These are phyloP conservation scores for Drosophila paranaensis DNA, from an alignment of 2,888 invertebrate genomes.

Conservation along the genomic window DNA sequence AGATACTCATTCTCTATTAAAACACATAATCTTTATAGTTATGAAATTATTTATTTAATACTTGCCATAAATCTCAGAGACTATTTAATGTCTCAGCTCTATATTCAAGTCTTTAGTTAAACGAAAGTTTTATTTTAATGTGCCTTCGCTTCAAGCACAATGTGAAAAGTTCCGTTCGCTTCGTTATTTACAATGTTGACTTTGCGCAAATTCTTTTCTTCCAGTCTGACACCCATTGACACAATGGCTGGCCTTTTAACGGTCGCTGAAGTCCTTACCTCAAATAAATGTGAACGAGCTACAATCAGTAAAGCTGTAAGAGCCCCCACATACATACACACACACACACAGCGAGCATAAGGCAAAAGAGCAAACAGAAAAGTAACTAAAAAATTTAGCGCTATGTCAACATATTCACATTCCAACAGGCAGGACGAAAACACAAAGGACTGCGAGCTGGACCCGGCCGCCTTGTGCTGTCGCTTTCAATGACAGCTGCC, in stretches of 20 bases:
- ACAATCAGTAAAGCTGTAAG: conserved; percentile 53
- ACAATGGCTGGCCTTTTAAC: conserved; percentile 50
- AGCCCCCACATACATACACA: conserved; percentile 12
- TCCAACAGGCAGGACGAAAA: conserved; percentile 32
- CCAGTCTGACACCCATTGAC: conserved; percentile 59
- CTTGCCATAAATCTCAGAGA: neutral
- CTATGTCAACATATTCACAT: conserved; percentile 71
- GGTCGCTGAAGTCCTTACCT: conserved; percentile 35
- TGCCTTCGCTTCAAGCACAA: neutral
- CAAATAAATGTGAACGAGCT: conserved; percentile 35
- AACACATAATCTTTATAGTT: no score
- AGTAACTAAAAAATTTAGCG: conserved; percentile 72
- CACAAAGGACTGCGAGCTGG: conserved; percentile 36
- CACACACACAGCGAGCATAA: neutral
- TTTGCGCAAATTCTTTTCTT: conserved; percentile 56
- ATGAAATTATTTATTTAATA: no score
- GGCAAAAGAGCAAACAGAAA: conserved; percentile 52
- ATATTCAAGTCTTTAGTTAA: neutral
- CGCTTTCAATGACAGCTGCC: conserved; percentile 41
- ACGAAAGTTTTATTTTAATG: neutral
- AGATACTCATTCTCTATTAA: no score
- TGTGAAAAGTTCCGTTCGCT: neutral
- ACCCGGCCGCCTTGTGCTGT: conserved; percentile 29
- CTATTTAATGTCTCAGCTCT: neutral
- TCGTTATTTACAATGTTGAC: conserved; percentile 63